Evolutionary conservation across 2,113 vertebrate genomes (phyloP), one percentile per base, ranked within the genome.

Genomic region (Hystrix cristata): DNA sequence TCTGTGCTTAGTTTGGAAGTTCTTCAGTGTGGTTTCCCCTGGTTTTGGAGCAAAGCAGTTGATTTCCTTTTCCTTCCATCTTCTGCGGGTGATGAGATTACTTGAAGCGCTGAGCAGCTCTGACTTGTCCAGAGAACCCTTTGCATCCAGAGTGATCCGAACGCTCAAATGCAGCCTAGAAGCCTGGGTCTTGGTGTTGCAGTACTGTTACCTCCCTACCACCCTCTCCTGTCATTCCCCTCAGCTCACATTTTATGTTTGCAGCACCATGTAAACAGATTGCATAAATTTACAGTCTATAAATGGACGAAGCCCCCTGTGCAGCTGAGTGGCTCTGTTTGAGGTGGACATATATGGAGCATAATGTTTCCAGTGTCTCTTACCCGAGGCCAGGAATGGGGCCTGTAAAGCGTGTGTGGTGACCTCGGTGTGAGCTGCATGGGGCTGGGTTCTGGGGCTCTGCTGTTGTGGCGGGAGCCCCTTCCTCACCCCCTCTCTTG

Each of bases 391-490:
- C 13, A 11, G 34, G 34, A 6, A 5, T 18, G 67, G 34, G 13
- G 55, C 10, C 38, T 38, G 55, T 12, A 15, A 57, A 57, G 55
- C 55, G 55, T 15, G 55, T 57, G 55, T 15, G 55, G 55, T 57
- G 55, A 15, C 55, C 55, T 38, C 38, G 38, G 38, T 38, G 59
- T 29, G 31, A 12, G 12, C 65, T 12, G 31, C 27, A 21, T 1
- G 9, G 10, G 15, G 34, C 65, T 18, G 7, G 43, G 9, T 34
- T 5, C 34, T 48, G 23, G 18, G 2, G 1, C n/a, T 31, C 10
- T 0, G 62, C 46, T 29, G 8, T 55, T 25, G 21, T 14, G 2
- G 23, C 16, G 10, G 3, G 0, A 11, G 27, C 51, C 31, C 59
- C 25, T 19, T 48, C 3, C 59, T 19, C 11, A 1, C 21, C 31